Percentiles rank a stretch among this genome's conserved stretches.
phyloP scores from a whole-genome alignment of 2,113 vertebrate species.

The Ivindomyrus marchei region DNA sequence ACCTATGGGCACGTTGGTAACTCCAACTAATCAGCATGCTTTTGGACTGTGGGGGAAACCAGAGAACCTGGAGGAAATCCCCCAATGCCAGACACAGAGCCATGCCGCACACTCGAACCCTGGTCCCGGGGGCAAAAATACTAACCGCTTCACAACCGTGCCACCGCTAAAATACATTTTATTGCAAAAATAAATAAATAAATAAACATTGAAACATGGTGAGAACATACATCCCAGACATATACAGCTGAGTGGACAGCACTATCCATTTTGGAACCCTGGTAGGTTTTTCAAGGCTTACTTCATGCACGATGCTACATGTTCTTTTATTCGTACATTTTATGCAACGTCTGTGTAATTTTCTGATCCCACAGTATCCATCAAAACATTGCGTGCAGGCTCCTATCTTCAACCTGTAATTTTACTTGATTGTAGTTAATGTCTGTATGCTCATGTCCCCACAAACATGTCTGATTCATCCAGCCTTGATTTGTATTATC shows the following conservation, averaged over 20 bases:
- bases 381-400: conserved; percentile 2
- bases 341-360: neutral
- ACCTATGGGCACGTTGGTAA: neutral
- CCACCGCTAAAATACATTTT: neutral
- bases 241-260: neutral
- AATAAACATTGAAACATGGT: neutral
- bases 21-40: neutral
- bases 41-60: neutral
- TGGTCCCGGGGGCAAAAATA: neutral
- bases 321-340: neutral
- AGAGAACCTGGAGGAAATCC: neutral
- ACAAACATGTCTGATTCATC: conserved; percentile 8
- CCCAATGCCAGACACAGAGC: neutral
- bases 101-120: neutral
- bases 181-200: neutral
- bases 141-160: neutral
- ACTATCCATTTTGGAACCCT: neutral
- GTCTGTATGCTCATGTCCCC: neutral
- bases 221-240: neutral
- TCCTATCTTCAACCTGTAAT: conserved; percentile 5
- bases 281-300: neutral
- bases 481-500: neutral
- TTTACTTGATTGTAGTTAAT: conserved; percentile 10
- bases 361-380: conserved; percentile 1
- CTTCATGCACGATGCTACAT: neutral